Evolutionary conservation across 2,113 vertebrate genomes (phyloP).

Genomic region (Ranitomeya imitator): DNA sequence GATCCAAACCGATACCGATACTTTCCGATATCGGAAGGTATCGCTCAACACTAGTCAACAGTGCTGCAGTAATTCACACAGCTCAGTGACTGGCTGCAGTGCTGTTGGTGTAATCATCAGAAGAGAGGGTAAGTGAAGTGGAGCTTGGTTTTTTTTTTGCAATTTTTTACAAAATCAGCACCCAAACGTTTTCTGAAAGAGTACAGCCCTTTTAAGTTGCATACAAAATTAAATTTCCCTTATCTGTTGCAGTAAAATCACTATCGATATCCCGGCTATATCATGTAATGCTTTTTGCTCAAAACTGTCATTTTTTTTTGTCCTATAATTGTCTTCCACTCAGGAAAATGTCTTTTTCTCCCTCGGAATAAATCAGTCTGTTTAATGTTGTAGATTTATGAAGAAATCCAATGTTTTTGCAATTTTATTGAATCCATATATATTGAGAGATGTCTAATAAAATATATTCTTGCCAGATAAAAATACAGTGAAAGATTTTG

Average conservation of each 20-base stretch:
- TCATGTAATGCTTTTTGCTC: neutral
- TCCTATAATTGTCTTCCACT: slow-evolving; percentile 59
- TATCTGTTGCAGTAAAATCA: neutral
- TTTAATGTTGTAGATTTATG: slow-evolving; percentile 58
- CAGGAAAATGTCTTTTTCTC: slow-evolving; percentile 53
- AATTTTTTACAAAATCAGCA: no score
- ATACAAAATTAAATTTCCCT: neutral
- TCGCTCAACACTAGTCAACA: no score
- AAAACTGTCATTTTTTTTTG: slow-evolving; percentile 37
- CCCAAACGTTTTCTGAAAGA: no score
- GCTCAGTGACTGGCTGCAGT: no score
- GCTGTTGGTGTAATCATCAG: no score
- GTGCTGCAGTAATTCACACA: no score
- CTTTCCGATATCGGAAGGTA: no score
- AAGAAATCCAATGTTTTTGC: slow-evolving; percentile 53
- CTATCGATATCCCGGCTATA: neutral
- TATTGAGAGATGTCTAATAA: slow-evolving; percentile 47
- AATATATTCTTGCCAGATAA: slow-evolving; percentile 55
- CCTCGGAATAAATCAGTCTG: slow-evolving; percentile 66
- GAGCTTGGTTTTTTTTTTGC: no score
- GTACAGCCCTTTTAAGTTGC: no score
- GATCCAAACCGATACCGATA: no score
- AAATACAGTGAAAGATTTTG: slow-evolving; percentile 65
- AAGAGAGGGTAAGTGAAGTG: no score
- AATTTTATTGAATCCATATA: slow-evolving; percentile 58